Percentiles rank a stretch among this genome's conserved stretches.
These are phyloP conservation scores for Diabrotica undecimpunctata DNA, from an alignment of 1,140 invertebrate genomes.

Conservation along the genomic window DNA sequence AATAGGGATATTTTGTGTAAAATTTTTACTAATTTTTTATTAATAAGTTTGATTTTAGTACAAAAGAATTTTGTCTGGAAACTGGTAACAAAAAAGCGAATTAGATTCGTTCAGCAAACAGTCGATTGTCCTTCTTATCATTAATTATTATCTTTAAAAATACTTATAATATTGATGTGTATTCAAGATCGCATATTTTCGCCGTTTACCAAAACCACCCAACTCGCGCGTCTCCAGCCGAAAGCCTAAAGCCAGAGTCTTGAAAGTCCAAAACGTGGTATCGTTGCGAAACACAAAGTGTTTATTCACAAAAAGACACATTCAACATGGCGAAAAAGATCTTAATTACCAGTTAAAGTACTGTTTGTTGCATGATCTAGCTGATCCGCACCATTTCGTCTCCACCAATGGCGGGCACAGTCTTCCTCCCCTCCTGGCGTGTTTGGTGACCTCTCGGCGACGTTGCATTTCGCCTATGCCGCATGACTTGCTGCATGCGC, in stretches of 20 bases:
- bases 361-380: slow-evolving; percentile 60
- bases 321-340: neutral
- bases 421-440: slow-evolving; percentile 69
- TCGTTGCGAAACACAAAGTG: neutral
- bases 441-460: slow-evolving; percentile 68
- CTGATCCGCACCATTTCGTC: slow-evolving; percentile 82
- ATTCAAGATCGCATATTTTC: slow-evolving; percentile 9
- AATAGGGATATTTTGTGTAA: no score
- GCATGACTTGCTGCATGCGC: slow-evolving; percentile 77
- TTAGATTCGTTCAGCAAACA: slow-evolving; percentile 8
- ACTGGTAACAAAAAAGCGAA: neutral
- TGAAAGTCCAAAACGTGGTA: neutral
- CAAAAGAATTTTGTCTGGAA: neutral
- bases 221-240: neutral
- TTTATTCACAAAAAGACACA: neutral
- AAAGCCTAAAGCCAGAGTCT: neutral
- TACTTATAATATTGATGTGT: slow-evolving; percentile 31
- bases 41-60: no score
- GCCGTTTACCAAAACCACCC: neutral
- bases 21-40: no score
- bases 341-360: slow-evolving; percentile 51
- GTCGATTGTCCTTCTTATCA: slow-evolving; percentile 31
- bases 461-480: slow-evolving; percentile 83
- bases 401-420: slow-evolving; percentile 77
- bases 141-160: slow-evolving; percentile 33